phyloP scores from a whole-genome alignment of 37 sponge, comb jelly and placozoan species.

The Oscarella lobularis region DNA sequence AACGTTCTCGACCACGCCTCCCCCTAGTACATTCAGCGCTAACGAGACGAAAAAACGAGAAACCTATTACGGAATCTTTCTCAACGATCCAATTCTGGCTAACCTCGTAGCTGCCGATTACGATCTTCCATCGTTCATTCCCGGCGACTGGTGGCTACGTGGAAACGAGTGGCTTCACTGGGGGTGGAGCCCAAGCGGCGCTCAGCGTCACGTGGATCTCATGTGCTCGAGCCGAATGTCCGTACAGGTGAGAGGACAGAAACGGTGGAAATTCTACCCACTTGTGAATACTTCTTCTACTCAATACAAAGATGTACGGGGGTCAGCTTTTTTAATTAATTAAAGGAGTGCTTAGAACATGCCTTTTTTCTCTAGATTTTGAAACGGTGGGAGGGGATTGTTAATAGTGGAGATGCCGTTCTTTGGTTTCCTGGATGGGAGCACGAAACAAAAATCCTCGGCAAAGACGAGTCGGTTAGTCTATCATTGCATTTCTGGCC shows the following conservation, averaged over 20 bases:
- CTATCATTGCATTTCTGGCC: slow-evolving; percentile 29
- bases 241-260: slow-evolving; percentile 25
- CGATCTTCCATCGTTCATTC: slow-evolving; percentile 27
- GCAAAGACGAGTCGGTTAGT: slow-evolving; percentile 21
- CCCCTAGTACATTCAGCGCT: slow-evolving; percentile 10
- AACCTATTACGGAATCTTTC: slow-evolving; percentile 31
- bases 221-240: slow-evolving; percentile 35
- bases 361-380: slow-evolving; percentile 13
- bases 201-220: slow-evolving; percentile 39
- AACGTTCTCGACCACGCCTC: slow-evolving; percentile 17
- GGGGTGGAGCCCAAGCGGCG: slow-evolving; percentile 40
- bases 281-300: neutral
- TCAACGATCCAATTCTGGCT: slow-evolving; percentile 14
- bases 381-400: slow-evolving; percentile 11
- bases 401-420: slow-evolving; percentile 24
- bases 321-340: too few species aligned
- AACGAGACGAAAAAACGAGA: neutral
- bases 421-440: slow-evolving; percentile 57
- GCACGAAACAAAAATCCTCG: slow-evolving; percentile 24
- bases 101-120: slow-evolving; percentile 16
- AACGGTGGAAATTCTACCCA: slow-evolving; percentile 35
- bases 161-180: slow-evolving; percentile 52
- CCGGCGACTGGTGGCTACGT: slow-evolving; percentile 9
- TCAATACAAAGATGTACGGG: too few species aligned
- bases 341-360: too few species aligned